phyloP scores from a whole-genome alignment of 1,140 invertebrate genomes.

The Leptinotarsa undecemlineata region DNA sequence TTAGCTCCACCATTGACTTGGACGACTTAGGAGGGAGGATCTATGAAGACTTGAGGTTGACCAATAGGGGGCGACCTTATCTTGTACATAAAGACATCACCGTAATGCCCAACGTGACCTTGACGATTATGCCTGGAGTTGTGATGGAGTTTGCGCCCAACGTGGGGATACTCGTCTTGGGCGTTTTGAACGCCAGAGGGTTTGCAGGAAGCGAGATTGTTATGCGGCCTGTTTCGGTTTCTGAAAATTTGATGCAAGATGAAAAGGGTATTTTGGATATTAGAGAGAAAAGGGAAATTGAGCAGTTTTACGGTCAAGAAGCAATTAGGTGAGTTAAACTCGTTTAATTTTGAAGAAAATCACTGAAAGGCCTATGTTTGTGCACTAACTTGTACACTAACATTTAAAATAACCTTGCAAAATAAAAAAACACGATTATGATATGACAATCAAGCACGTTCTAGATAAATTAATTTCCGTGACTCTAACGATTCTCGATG shows the following conservation, averaged over 20 bases:
- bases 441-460: too few species aligned
- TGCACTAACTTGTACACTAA: too few species aligned
- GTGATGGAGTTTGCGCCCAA: constrained; percentile 93
- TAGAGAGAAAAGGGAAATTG: constrained; percentile 55
- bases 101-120: constrained; percentile 88
- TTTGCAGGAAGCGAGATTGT: constrained; percentile 76
- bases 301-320: constrained; percentile 57
- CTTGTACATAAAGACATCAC: constrained; percentile 90
- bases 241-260: constrained; percentile 51
- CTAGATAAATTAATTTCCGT: too few species aligned
- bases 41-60: constrained; percentile 71
- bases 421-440: too few species aligned
- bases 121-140: constrained; percentile 89
- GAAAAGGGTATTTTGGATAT: not conserved
- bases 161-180: constrained; percentile 95
- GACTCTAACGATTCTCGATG: too few species aligned
- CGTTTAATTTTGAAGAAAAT: too few species aligned
- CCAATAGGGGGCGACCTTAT: constrained; percentile 73
- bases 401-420: too few species aligned
- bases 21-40: constrained; percentile 85
- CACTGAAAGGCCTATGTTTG: too few species aligned
- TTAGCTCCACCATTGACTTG: constrained; percentile 61
- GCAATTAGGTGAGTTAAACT: constrained; percentile 57
- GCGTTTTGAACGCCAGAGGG: constrained; percentile 85
- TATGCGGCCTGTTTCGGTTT: constrained; percentile 72